These are phyloP conservation scores for Thaumetopoea pityocampa DNA, from an alignment of 1,140 invertebrate genomes.

Conservation along the genomic window DNA sequence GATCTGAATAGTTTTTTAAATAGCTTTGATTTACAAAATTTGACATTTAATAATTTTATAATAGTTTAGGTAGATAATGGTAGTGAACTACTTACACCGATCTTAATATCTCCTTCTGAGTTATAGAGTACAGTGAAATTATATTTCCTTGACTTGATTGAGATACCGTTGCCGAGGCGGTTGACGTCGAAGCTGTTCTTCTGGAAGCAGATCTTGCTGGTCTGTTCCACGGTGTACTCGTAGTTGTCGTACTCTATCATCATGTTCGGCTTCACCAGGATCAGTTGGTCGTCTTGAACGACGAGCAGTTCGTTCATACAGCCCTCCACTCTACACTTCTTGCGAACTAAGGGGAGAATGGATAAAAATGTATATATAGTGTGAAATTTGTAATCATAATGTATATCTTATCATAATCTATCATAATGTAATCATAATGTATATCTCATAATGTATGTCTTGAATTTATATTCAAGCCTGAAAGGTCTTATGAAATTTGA, in stretches of 20 bases:
- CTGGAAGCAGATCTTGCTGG: constrained; percentile 80
- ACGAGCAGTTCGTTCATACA: constrained; percentile 79
- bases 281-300: constrained; percentile 74
- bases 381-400: too few relatives aligned
- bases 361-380: too few relatives aligned
- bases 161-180: constrained; percentile 80
- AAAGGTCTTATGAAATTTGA: too few relatives aligned
- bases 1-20: too few relatives aligned
- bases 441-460: too few relatives aligned
- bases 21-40: too few relatives aligned
- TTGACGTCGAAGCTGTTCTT: constrained; percentile 81
- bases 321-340: constrained; percentile 76
- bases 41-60: too few relatives aligned
- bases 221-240: constrained; percentile 80
- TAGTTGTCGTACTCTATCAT: constrained; percentile 81
- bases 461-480: too few relatives aligned
- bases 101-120: constrained; percentile 81
- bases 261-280: constrained; percentile 80
- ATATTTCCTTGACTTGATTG: constrained; percentile 81
- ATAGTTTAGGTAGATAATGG: too few relatives aligned
- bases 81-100: constrained; percentile 78
- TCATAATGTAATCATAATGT: too few relatives aligned
- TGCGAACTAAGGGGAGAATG: constrained; percentile 76
- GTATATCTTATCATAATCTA: too few relatives aligned
- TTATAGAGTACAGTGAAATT: constrained; percentile 85